These are phyloP conservation scores for Albula glossodonta DNA, from an alignment of 2,113 vertebrate genomes.

Conservation along the genomic window DNA sequence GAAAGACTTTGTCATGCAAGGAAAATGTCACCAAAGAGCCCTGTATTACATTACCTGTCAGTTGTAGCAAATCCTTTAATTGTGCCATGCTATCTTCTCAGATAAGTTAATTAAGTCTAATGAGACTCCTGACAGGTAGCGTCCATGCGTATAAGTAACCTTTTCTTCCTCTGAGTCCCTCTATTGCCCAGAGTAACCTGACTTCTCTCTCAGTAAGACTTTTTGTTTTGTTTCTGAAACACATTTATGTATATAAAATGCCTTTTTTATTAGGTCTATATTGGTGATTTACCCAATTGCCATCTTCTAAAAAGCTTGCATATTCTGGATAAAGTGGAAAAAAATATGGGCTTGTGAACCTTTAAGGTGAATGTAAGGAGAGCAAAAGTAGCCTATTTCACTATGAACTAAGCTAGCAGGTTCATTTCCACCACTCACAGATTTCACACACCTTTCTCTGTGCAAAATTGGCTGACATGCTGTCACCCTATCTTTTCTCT, in stretches of 20 bases:
- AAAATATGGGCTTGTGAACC: too few species aligned
- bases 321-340: too few species aligned
- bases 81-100: constrained; percentile 35
- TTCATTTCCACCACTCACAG: too few species aligned
- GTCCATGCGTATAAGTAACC: neutral
- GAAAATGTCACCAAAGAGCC: constrained; percentile 12
- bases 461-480: too few species aligned
- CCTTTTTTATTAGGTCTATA: too few species aligned
- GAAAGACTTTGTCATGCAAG: neutral
- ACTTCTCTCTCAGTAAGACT: neutral
- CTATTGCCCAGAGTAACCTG: constrained; percentile 19
- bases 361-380: too few species aligned
- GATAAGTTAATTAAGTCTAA: constrained; percentile 43
- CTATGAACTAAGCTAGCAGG: too few species aligned
- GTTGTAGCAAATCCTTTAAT: constrained; percentile 25
- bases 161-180: constrained; percentile 11
- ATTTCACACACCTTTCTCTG: too few species aligned
- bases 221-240: neutral
- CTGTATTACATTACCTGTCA: constrained; percentile 22
- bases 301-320: too few species aligned
- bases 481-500: too few species aligned
- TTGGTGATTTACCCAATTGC: too few species aligned
- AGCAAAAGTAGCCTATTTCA: too few species aligned
- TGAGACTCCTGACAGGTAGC: constrained; percentile 30
- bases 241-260: neutral